Evolutionary conservation across 2,888 invertebrate genomes (phyloP).

Genomic region (Xanthorhoe spadicearia): DNA sequence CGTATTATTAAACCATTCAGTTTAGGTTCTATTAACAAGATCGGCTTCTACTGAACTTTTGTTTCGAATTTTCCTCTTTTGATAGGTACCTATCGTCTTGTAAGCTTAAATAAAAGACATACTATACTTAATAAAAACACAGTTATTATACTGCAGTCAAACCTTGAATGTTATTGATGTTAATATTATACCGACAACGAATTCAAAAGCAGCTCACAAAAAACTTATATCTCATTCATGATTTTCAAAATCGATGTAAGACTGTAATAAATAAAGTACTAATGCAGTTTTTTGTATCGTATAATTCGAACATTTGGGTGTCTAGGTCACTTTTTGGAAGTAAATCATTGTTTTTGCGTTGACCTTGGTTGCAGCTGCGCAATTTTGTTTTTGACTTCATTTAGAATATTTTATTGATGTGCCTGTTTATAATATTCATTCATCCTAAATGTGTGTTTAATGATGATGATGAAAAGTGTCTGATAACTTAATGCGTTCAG

Average conservation of each 20-base stretch:
- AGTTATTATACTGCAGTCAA: slow-evolving; percentile 41
- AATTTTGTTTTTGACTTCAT: slow-evolving; percentile 16
- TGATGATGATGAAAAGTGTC: no score
- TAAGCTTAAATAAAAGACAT: neutral
- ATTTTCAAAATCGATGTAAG: slow-evolving; percentile 62
- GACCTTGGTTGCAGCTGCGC: slow-evolving; percentile 56
- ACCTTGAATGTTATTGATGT: slow-evolving; percentile 69
- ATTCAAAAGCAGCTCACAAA: slow-evolving; percentile 53
- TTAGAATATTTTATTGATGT: no score
- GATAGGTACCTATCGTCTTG: no score
- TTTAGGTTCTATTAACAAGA: no score
- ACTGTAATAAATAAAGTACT: slow-evolving; percentile 62
- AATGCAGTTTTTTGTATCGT: slow-evolving; percentile 70
- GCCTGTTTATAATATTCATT: no score
- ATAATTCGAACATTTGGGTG: slow-evolving; percentile 73
- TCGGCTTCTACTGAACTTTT: neutral
- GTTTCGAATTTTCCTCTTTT: no score
- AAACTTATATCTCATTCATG: slow-evolving; percentile 67
- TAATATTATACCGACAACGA: slow-evolving; percentile 64
- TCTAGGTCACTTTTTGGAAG: slow-evolving; percentile 63
- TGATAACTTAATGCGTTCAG: no score
- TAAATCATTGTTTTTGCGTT: slow-evolving; percentile 46
- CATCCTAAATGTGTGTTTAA: no score
- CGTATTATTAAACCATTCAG: no score
- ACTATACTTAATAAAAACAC: slow-evolving; percentile 26